Evolutionary conservation across 2,888 invertebrate species (phyloP).

Genomic region (Heliconius erato): DNA sequence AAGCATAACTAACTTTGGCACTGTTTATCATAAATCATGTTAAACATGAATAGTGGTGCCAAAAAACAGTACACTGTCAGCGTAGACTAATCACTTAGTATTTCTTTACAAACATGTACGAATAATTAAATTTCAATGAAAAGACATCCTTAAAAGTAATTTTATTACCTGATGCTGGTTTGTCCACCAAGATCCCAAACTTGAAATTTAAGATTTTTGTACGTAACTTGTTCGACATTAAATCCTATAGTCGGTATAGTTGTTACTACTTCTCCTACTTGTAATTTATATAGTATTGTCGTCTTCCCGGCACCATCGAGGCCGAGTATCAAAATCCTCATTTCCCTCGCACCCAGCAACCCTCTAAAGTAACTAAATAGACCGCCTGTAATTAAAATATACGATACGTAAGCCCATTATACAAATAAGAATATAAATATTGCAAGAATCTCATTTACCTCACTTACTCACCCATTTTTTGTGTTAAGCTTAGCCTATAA

Average conservation of each 20-base stretch:
- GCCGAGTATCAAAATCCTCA: constrained; percentile 98
- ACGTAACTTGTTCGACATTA: constrained; percentile 99
- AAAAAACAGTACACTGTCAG: neutral
- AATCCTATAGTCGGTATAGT: constrained; percentile 99
- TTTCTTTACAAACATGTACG: neutral
- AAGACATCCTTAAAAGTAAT: neutral
- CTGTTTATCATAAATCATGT: too few relatives aligned
- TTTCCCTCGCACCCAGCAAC: constrained; percentile 97
- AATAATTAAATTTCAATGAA: neutral
- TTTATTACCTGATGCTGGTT: constrained; percentile 96
- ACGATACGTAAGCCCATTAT: neutral
- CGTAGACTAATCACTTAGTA: neutral
- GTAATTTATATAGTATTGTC: constrained; percentile 98
- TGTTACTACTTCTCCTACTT: constrained; percentile 99
- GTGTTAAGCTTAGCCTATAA: constrained; percentile 69
- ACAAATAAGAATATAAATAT: constrained; percentile 36
- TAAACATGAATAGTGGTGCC: too few relatives aligned
- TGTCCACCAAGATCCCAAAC: constrained; percentile 99
- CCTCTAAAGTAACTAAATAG: constrained; percentile 98
- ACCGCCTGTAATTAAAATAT: constrained; percentile 89
- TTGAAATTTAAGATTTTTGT: constrained; percentile 99
- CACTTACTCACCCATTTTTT: constrained; percentile 77
- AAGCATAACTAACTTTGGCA: too few relatives aligned
- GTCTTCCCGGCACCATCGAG: constrained; percentile 99
- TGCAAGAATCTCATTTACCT: constrained; percentile 44